Evolutionary conservation across 2,888 invertebrate genomes (phyloP).

Genomic region (Cynaeus angustus): DNA sequence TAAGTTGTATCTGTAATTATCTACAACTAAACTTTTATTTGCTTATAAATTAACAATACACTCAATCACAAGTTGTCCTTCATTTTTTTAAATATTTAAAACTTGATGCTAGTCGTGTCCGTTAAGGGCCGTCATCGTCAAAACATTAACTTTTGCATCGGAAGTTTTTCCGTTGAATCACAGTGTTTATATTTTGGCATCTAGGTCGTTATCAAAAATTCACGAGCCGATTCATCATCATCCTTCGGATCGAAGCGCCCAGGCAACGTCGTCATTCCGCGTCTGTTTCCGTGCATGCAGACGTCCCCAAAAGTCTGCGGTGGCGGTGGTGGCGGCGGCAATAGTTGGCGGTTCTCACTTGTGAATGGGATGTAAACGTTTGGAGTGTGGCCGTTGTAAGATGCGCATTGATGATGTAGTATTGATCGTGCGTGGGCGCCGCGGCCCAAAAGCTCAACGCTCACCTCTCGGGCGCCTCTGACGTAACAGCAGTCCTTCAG

Average conservation of each 20-base stretch:
- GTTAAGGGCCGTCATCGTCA: no score
- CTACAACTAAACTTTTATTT: no score
- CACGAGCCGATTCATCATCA: constrained; percentile 13
- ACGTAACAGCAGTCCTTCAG: constrained; percentile 66
- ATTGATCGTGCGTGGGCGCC: constrained; percentile 63
- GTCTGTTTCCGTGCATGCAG: constrained; percentile 26
- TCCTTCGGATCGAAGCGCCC: not conserved
- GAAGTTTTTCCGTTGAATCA: not conserved
- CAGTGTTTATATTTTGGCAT: not conserved
- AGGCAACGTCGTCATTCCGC: constrained; percentile 20
- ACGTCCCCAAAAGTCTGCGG: constrained; percentile 30
- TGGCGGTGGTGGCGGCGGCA: constrained; percentile 36
- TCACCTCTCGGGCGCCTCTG: constrained; percentile 65
- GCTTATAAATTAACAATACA: no score
- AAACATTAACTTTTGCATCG: no score
- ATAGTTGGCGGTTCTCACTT: constrained; percentile 51
- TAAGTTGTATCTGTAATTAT: no score
- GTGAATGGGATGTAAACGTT: constrained; percentile 64
- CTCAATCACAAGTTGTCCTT: no score
- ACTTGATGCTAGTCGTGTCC: no score
- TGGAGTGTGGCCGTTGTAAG: constrained; percentile 60
- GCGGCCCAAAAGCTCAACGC: constrained; percentile 55
- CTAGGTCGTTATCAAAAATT: constrained; percentile 4
- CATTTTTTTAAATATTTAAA: no score
- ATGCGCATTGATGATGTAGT: constrained; percentile 59